Conservation (phyloP, 2,888 invertebrate species). For the Druceiella hillmani region DNA sequence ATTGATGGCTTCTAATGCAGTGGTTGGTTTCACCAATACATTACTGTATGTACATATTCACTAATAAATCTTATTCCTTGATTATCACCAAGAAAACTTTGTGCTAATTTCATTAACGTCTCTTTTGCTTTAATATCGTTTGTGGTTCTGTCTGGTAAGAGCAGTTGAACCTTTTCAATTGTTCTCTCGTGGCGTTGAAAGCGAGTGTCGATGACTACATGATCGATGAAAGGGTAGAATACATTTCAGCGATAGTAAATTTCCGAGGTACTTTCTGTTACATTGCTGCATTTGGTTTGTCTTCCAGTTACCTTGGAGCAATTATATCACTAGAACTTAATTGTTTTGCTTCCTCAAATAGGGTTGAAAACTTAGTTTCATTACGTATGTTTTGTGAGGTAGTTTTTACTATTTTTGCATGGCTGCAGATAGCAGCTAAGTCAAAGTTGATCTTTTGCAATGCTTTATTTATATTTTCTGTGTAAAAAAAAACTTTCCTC, state of each 20-base stretch:
- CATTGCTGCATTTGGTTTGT: not conserved
- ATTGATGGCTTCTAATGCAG: not conserved
- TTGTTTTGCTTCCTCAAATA: not conserved
- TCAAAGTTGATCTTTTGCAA: too few relatives aligned
- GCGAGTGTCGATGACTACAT: not conserved
- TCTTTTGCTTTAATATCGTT: not conserved
- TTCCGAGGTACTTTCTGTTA: not conserved
- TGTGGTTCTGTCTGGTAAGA: too few relatives aligned
- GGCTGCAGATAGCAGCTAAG: not conserved
- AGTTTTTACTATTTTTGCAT: not conserved
- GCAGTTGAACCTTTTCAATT: not conserved
- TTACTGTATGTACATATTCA: not conserved
- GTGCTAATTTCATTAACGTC: conserved; percentile 1
- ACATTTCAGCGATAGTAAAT: not conserved
- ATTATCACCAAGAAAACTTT: not conserved
- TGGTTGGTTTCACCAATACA: not conserved
- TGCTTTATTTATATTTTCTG: too few relatives aligned
- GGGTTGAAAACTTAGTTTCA: not conserved
- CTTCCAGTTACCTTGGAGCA: not conserved
- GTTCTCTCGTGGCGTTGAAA: not conserved
- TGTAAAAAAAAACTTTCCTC: too few relatives aligned
- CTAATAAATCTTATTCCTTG: not conserved
- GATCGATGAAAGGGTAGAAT: not conserved
- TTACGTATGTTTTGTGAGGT: not conserved
- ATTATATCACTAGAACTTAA: not conserved